phyloP scores from a whole-genome alignment of 1,140 invertebrate genomes.

The Notospermus geniculatus region DNA sequence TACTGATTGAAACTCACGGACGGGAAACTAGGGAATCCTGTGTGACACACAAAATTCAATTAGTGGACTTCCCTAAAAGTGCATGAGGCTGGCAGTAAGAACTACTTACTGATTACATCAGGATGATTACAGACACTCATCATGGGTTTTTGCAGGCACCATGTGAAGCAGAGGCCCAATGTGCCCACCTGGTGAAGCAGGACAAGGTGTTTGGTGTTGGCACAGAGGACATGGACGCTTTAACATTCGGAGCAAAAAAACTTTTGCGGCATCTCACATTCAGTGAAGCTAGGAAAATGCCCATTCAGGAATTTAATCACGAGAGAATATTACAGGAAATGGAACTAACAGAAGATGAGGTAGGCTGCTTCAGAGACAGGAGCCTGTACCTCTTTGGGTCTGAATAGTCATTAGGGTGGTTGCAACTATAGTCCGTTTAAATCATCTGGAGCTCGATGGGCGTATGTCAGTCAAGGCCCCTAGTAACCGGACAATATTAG shows the following conservation, averaged over 20 bases:
- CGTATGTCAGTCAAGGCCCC: too few species aligned
- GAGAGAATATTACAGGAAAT: conserved; percentile 80
- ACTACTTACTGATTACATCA: too few species aligned
- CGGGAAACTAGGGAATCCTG: too few species aligned
- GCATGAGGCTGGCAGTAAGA: not conserved
- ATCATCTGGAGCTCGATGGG: too few species aligned
- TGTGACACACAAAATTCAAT: not conserved
- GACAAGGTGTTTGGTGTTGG: conserved; percentile 94
- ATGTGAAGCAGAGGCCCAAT: conserved; percentile 99
- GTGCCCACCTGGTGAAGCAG: conserved; percentile 87
- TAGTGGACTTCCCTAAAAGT: not conserved
- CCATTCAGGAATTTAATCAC: conserved; percentile 87
- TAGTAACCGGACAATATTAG: too few species aligned
- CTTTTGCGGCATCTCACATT: conserved; percentile 91
- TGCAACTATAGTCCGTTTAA: too few species aligned
- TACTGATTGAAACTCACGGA: too few species aligned
- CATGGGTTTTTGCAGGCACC: conserved; percentile 73
- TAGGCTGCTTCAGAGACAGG: too few species aligned
- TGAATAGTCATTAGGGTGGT: too few species aligned
- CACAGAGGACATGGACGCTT: conserved; percentile 99
- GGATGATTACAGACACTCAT: not conserved
- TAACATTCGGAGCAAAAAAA: conserved; percentile 92
- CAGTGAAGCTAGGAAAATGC: conserved; percentile 94
- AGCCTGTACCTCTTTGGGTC: too few species aligned
- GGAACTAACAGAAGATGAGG: conserved; percentile 76